These are phyloP conservation scores for Stenodema calcarata DNA, from an alignment of 2,888 invertebrate species.

Conservation along the genomic window DNA sequence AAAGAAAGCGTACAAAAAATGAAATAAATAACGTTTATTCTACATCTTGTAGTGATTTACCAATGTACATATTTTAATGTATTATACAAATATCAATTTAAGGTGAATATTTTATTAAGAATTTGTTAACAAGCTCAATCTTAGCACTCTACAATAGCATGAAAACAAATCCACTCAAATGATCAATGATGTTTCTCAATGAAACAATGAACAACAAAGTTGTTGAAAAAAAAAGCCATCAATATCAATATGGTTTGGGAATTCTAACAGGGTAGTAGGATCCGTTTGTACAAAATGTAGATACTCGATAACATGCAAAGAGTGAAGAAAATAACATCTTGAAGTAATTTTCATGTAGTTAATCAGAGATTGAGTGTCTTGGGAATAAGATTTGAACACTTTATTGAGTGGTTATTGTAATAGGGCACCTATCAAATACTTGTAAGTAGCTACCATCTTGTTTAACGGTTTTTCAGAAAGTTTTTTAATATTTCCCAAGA, in stretches of 20 bases:
- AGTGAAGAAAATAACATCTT: not conserved
- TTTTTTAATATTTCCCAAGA: no score
- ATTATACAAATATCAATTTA: not conserved
- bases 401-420: no score
- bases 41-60: not conserved
- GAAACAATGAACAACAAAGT: no score
- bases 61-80: not conserved
- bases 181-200: not conserved
- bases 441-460: no score
- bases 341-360: not conserved
- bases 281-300: not conserved
- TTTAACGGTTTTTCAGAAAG: no score
- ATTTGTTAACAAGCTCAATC: not conserved
- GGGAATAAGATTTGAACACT: no score
- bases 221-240: no score
- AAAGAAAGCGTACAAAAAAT: not conserved
- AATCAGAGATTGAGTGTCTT: no score
- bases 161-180: not conserved
- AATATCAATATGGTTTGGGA: no score
- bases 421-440: no score
- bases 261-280: no score
- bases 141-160: not conserved
- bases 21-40: conserved; percentile 6
- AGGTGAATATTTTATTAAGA: not conserved
- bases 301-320: not conserved